Evolutionary conservation across 2,888 invertebrate genomes (phyloP).

Genomic region (Ceratothoa steindachneri): DNA sequence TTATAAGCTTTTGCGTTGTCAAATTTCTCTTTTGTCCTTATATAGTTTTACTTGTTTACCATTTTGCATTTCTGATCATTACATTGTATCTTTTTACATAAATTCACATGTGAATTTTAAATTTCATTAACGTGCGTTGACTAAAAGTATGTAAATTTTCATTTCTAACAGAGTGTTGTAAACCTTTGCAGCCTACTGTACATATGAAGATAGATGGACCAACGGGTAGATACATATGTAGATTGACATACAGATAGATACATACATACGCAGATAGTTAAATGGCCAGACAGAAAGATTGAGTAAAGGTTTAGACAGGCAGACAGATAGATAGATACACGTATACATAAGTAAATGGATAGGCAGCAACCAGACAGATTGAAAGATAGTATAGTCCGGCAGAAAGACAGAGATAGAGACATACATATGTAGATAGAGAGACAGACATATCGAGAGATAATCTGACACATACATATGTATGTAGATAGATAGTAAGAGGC

Average conservation of each 20-base stretch:
- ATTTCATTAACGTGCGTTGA: too few relatives aligned
- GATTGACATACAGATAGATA: neutral
- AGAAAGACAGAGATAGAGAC: conserved; percentile 19
- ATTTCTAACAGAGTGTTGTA: too few relatives aligned
- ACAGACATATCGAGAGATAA: conserved; percentile 3
- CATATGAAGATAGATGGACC: neutral
- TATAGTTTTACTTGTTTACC: too few relatives aligned
- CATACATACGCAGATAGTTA: neutral
- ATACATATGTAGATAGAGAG: conserved; percentile 4
- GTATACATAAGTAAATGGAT: neutral
- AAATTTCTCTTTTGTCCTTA: too few relatives aligned
- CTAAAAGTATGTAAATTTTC: too few relatives aligned
- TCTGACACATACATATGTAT: neutral
- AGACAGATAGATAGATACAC: neutral
- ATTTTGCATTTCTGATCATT: too few relatives aligned
- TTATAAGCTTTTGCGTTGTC: too few relatives aligned
- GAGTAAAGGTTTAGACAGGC: neutral
- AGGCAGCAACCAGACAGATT: neutral
- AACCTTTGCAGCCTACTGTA: too few relatives aligned
- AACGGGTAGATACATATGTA: neutral
- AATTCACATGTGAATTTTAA: too few relatives aligned
- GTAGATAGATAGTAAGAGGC: neutral
- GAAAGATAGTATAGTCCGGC: neutral
- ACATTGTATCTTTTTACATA: too few relatives aligned
- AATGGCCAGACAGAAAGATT: neutral